Base-by-base conservation (phyloP, 2,797 vertebrate species). In the Eidolon dupreanum region DNA sequence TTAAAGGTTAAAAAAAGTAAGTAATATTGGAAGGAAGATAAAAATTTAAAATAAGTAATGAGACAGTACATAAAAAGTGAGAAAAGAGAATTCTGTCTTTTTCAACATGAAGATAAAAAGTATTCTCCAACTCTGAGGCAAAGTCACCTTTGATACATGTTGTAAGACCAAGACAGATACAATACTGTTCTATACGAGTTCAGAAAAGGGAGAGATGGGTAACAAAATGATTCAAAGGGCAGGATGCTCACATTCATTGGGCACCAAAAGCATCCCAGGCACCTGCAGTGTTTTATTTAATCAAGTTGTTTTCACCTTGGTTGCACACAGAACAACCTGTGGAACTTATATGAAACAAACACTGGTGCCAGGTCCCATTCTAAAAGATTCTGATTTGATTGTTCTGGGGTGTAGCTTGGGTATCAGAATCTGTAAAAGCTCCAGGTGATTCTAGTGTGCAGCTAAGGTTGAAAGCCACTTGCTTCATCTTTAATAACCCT, bases 21-120 rank as follows among this genome's bases (percentile, higher is more conserved):
- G 4, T 66, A 84, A 87, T 94, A 94, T 8, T 93, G 17, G 79
- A 43, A 46, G 90, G 38, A 63, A 92, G 94, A 89, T 20, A 74
- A 94, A 66, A 12, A 17, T 43, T 33, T 81, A 59, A 93, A 59
- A 82, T 31, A 65, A 26, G 2, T 73, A 68, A 74, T 61, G 24
- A 93, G 12, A 93, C 1, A 49, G 85, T 12, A 88, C 38, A 74
- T 22, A 92, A 46, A 65, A 81, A 86, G 12, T 57, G 68, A 59
- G 2, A 81, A 93, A 74, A 31, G 22, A 82, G 71, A 65, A 41
- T 26, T 41, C 63, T 79, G 15, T 20, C 70, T 53, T 81, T 85
- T 49, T 78, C 36, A 57, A 55, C 33, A 41, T 4, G 31, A 92
- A 71, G 65, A 55, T 61, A 83, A 88, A 89, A 84, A 43, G 5